Base-by-base conservation (phyloP, 2,888 invertebrate genomes). In the Cerastis rubricosa region DNA sequence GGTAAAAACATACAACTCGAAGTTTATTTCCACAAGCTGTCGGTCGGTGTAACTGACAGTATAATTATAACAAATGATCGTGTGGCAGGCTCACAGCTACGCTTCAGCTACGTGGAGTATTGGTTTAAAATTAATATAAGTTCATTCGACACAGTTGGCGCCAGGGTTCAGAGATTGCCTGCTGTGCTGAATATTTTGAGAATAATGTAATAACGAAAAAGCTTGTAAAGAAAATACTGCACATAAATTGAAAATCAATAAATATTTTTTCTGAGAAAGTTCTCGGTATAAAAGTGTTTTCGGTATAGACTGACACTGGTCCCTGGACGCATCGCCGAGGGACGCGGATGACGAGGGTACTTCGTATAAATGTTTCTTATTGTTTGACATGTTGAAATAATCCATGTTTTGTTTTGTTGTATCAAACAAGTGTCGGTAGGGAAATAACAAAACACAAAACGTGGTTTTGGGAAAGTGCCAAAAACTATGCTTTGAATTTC, bases 321-420 rank as follows among this genome's bases (percentile, higher is more conserved):
- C 9, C 11, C 51, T 22, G 9, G 51, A 3, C 51, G 12, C n/a
- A 54, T 54, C 6, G 54, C 54, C n/a, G 12, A 14, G 54, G 54
- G 54, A 25, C n/a, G n/a, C 12, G 11, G 11, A n/a, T 54, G 54
- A 54, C n/a, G n/a, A 54, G 54, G 54, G 54, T n/a, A 54, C 54
- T 54, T 54, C 11, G 54, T 11, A n/a, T n/a, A n/a, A n/a, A n/a
- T 54, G n/a, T 54, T 54, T 54, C 22, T 54, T 54, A 11, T 54
- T n/a, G n/a, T 54, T n/a, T 54, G 54, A 54, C n/a, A 54, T 54
- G 54, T n/a, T 54, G 54, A 54, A 54, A 54, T 22, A 51, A n/a
- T 9, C 7, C 22, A 51, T 51, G 3, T 35, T 35, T 35, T 19
- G 11, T 5, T 1, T 54, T 54, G n/a, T n/a, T 54, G n/a, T 54